These are phyloP conservation scores for Heliothis subflexa DNA, from an alignment of 1,140 invertebrate species.

Conservation along the genomic window DNA sequence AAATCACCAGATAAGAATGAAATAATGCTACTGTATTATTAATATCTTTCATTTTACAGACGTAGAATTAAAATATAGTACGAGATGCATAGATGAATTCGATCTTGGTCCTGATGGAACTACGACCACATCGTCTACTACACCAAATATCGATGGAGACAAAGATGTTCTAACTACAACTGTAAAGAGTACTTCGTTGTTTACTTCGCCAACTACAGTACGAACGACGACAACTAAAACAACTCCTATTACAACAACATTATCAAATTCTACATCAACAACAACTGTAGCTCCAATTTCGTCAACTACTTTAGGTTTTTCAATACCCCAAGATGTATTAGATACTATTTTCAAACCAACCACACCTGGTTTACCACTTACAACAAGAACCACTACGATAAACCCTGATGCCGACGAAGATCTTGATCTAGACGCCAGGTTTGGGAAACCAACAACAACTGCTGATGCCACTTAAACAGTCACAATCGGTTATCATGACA, in stretches of 20 bases:
- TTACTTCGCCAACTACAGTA: not conserved
- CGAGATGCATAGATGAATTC: slow-evolving; percentile 10
- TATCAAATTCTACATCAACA: not conserved
- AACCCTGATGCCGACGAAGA: slow-evolving; percentile 23
- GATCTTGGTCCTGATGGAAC: slow-evolving; percentile 3
- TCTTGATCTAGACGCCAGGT: slow-evolving; percentile 24
- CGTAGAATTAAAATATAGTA: not conserved
- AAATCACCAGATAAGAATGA: not conserved
- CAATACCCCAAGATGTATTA: slow-evolving; percentile 10
- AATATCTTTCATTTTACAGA: not conserved
- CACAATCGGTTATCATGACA: not conserved
- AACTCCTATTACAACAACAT: not conserved
- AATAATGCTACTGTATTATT: too few relatives aligned
- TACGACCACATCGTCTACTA: not conserved
- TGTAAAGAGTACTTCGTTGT: not conserved
- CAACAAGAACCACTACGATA: not conserved
- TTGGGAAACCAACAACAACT: not conserved
- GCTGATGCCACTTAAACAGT: not conserved
- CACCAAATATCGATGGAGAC: not conserved
- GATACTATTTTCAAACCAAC: slow-evolving; percentile 1
- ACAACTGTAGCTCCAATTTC: not conserved
- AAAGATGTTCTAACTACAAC: not conserved
- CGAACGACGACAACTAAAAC: not conserved
- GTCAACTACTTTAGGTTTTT: slow-evolving; percentile 7
- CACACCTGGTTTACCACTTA: not conserved